Evolutionary conservation across 2,888 invertebrate species (phyloP), one percentile per base, ranked within the genome.

Genomic region (Ectobius pallidus): DNA sequence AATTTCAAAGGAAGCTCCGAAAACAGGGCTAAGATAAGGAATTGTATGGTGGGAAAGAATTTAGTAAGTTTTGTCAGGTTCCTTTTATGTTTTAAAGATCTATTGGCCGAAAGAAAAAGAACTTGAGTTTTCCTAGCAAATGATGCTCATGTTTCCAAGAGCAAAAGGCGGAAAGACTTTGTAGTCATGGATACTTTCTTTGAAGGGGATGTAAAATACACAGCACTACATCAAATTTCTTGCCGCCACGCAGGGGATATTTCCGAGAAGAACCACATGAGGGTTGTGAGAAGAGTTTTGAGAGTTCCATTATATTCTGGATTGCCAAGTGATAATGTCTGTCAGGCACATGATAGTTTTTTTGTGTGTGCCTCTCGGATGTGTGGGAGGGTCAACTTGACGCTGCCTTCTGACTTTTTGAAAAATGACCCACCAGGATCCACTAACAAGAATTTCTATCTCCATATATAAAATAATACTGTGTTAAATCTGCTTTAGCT

Each of bases 241-340:
- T 30, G 9, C 3, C 20, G 14, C 25, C 11, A 46, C 7, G 18
- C 25, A 9, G 25, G n/a, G 14, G 52, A 22, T 52, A 30, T 58
- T n/a, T 58, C 25, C n/a, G 58, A 58, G 58, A 58, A 25, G 18
- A 25, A 14, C 30, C 58, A 58, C 58, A 58, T 58, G 58, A n/a
- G 58, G 58, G 58, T 30, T 30, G 30, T 9, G 27, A n/a, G 11
- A 7, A 14, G 20, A 18, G 2, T 52, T 1, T 25, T 3, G 32
- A 25, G 58, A n/a, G 3, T 16, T 16, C 27, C 30, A 58, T 58
- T 58, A 25, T 30, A 58, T 2, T n/a, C 4, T 16, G 58, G 30
- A 58, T 30, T 30, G 30, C 58, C 16, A 58, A 58, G 27, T 58
- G 58, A 58, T 32, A 32, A 30, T 27, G 58, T 30, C 58, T n/a